Evolutionary conservation across 2,113 vertebrate species (phyloP).

Genomic region (Urocynchramus pylzowi): DNA sequence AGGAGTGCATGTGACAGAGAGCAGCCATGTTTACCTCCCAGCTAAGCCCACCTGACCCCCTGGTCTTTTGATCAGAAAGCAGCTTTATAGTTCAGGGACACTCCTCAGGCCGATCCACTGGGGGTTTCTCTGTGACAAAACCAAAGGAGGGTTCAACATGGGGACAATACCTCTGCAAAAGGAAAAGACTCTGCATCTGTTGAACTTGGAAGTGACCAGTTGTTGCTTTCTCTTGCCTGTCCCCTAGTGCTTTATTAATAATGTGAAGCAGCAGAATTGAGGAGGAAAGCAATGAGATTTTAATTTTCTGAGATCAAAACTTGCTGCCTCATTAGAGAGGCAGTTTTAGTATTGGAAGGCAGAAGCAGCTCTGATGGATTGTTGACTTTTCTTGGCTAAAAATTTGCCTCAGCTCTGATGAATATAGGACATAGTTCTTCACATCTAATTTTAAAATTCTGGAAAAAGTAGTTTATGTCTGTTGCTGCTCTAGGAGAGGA

Average conservation of each 20-base stretch:
- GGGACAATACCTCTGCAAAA: neutral
- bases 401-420: neutral
- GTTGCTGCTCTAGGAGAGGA: neutral
- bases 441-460: constrained; percentile 30
- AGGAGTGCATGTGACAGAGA: neutral
- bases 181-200: neutral
- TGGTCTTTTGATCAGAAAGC: neutral
- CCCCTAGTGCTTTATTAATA: neutral
- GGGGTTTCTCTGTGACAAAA: neutral
- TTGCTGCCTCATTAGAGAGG: neutral
- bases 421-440: neutral
- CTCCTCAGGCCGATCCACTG: neutral
- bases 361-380: neutral
- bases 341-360: neutral
- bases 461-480: constrained; percentile 13
- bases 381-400: constrained; percentile 17
- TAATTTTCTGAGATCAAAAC: neutral
- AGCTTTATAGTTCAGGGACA: neutral
- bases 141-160: neutral
- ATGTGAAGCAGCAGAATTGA: neutral
- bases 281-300: neutral
- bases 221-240: neutral
- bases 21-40: neutral
- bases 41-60: neutral
- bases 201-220: neutral